Evolutionary conservation across 2,888 invertebrate species (phyloP), one percentile per base, ranked within the genome.

Genomic region (Hemithea aestivaria): DNA sequence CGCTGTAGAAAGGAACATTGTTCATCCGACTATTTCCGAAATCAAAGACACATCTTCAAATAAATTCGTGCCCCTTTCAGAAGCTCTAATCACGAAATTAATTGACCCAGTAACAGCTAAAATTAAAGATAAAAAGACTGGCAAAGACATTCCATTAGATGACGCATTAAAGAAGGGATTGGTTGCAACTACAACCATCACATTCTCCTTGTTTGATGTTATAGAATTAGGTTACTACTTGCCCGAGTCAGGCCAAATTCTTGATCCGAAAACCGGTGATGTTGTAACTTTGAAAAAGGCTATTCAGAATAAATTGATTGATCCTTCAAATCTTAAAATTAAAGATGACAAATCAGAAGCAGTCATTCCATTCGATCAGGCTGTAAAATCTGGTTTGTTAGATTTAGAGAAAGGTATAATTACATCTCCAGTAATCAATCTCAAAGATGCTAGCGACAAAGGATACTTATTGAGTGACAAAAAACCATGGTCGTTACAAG

Each of bases 401-500:
- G 93, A 96, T 69, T 82, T 92, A 27, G 89, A 92, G 32, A 88
- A 88, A 48, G 95, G 95, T 24, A 72, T 91, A 11, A 75, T 96
- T 12, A 91, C 90, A 1, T 89, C 89, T 45, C 95, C 95, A 0
- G 76, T 89, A 45, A 88, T 93, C 63, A 91, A 92, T 34, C 82
- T 96, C 24, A 93, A 94, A 70, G 91, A 93, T 55, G 96, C 96
- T 1, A 91, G 92, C 54, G 91, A 93, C 32, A 95, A 94, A 66
- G 95, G 96, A 5, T 94, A 93, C 65, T 87, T 96, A 25, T 77
- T 96, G 20, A 94, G 93, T 58, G 93, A 94, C 20, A 90, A 91
- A 35, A 92, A 93, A 60, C 95, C 96, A 0, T 91, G 93, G 90
- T 93, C 95, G 0, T 77, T 96, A 41, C 94, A 94, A 69, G 94